Base-by-base conservation (phyloP, 2,113 vertebrate genomes). In the Xiphophorus couchianus region DNA sequence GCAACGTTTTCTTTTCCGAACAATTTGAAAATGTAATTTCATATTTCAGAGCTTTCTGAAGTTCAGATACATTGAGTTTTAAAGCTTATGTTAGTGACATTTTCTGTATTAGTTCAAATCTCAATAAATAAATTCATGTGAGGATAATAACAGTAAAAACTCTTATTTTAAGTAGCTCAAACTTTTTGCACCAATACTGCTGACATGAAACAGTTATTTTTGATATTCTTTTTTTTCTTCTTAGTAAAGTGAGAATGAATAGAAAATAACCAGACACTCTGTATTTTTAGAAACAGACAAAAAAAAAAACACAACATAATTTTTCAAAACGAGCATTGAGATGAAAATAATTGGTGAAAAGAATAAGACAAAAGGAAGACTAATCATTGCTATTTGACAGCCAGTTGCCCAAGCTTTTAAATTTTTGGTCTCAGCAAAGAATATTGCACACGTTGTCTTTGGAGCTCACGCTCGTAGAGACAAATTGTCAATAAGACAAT, bases 361-460 rank as follows among this genome's bases (percentile, higher is more conserved):
- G 35, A 31, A 22, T 44, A 29, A 27, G 25, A 75, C 66, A 62
- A 63, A 44, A n/a, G 44, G 37, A 63, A 76, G 76, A 62, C 6
- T 77, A 82, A 83, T 80, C 65, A 62, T 30, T 75, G 72, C 29
- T 62, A 42, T 81, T 81, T 63, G 68, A 62, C 27, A 48, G 73
- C 27, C 66, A 78, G 78, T 84, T 77, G 44, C n/a, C 62, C n/a
- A 8, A 39, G 66, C 62, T 69, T 76, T 73, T 68, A 44, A 29
- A 42, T 10, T 48, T 82, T 73, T 62, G 61, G 35, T 66, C 31
- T 39, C 44, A 60, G 71, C 64, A 60, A 69, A 77, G 70, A 85
- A 72, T 85, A 86, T 71, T 85, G 82, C 84, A 81, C 76, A 82
- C 31, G 29, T 77, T 65, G 78, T 67, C 60, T 78, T 73, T 60